Base-by-base conservation (phyloP, 1,140 invertebrate species). In the Adoxophyes honmai region DNA sequence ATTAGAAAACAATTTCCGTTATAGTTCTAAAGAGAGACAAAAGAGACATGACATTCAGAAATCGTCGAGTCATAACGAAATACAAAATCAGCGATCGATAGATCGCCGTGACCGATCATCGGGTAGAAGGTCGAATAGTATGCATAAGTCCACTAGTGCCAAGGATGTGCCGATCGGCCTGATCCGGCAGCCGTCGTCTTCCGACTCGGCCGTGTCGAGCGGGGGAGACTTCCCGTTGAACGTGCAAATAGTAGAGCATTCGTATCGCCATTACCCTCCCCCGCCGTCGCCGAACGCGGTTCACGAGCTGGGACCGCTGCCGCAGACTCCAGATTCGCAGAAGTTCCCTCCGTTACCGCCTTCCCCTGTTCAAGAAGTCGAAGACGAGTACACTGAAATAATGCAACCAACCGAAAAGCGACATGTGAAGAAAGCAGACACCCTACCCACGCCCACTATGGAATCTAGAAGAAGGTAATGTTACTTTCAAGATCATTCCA, bases 291-390 rank as follows among this genome's bases (percentile, higher is more conserved):
- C 82, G 0, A 81, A 64, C 51, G 57, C 78, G 60, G 72, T 64
- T 1, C 89, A 86, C 52, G 89, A 91, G 16, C 84, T 81, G 65
- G 82, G 89, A 13, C 87, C 90, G 10, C 64, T 91, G 18, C 89
- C 90, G 10, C 89, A 88, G 60, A 91, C 91, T n/a, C 90, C 90
- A 0, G 90, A 91, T 52, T 91, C 89, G 3, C 89, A 93, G 34
- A 94, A 94, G 59, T 95, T 95, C 62, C 94, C 94, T n/a, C 94
- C 95, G 21, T 79, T 96, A 35, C 95, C 95, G 6, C 93, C 94
- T 1, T 94, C 94, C 0, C 94, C 94, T 1, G 93, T 95, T 0
- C 93, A 94, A 75, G 94, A 95, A 76, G 93, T 93, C 52, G 93
- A 93, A 65, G 93, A 94, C 64, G 93, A 94, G 60, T 94, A 93